phyloP scores from a whole-genome alignment of 2,888 invertebrate species.

The Pristionchus japonicus region DNA sequence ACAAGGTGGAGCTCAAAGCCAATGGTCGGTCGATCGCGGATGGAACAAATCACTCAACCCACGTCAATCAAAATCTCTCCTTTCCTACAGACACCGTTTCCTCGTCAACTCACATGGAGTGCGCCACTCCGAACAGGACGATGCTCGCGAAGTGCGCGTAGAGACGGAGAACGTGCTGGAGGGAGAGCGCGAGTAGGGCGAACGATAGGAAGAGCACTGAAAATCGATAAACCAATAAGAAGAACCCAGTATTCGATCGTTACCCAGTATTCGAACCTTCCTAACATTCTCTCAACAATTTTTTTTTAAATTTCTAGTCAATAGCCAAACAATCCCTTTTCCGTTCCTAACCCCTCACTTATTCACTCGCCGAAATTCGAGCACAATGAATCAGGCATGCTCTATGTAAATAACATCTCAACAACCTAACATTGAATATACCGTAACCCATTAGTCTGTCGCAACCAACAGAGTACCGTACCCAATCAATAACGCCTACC shows the following conservation, averaged over 20 bases:
- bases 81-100: neutral
- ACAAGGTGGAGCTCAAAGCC: neutral
- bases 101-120: conserved; percentile 75
- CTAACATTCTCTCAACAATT: too few species aligned
- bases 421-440: too few species aligned
- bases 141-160: conserved; percentile 78
- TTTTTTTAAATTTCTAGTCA: too few species aligned
- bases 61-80: too few species aligned
- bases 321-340: neutral
- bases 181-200: conserved; percentile 77
- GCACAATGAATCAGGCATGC: neutral
- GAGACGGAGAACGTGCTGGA: conserved; percentile 77
- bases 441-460: neutral
- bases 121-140: conserved; percentile 76
- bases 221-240: conserved; percentile 46
- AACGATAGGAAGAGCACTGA: conserved; percentile 78
- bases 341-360: neutral
- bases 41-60: too few species aligned
- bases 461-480: neutral
- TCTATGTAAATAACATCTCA: too few species aligned
- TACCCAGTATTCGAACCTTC: too few species aligned
- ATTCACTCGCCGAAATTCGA: neutral
- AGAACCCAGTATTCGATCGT: neutral
- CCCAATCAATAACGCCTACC: neutral
- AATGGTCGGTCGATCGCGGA: neutral